phyloP scores from a whole-genome alignment of 2,797 vertebrate species.

The Anguilla marmorata region DNA sequence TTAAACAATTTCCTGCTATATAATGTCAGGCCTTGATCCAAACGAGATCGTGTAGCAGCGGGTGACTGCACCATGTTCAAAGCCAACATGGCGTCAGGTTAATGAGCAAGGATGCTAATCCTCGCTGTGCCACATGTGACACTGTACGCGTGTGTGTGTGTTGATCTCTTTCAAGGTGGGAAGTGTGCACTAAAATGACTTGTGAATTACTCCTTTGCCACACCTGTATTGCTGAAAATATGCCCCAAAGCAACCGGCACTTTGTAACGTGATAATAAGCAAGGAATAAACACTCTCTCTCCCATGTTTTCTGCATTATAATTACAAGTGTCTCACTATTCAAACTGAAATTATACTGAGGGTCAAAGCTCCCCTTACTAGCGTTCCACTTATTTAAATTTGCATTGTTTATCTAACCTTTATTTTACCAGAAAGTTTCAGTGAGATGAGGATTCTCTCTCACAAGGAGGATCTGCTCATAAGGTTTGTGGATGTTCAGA shows the following conservation, averaged over 20 bases:
- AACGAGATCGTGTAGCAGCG: background rate
- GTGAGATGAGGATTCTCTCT: background rate
- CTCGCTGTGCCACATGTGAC: background rate
- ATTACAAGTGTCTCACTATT: background rate
- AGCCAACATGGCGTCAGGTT: background rate
- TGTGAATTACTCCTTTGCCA: background rate
- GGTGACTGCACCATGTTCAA: background rate
- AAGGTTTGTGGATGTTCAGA: background rate
- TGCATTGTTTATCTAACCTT: background rate
- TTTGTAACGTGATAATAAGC: background rate
- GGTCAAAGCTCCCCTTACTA: background rate
- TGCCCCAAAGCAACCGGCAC: background rate
- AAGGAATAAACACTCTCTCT: background rate
- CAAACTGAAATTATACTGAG: background rate
- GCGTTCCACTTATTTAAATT: background rate
- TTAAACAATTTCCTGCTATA: background rate
- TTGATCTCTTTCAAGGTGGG: background rate
- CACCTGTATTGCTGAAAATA: background rate
- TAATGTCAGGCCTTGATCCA: background rate
- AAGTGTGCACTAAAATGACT: background rate
- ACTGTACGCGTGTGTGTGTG: background rate
- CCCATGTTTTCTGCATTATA: constrained; percentile 1
- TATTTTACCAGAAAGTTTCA: background rate
- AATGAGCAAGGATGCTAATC: background rate
- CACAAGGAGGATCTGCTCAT: background rate